Evolutionary conservation across 2,888 invertebrate species (phyloP), one percentile per base, ranked within the genome.

Genomic region (Actias luna): DNA sequence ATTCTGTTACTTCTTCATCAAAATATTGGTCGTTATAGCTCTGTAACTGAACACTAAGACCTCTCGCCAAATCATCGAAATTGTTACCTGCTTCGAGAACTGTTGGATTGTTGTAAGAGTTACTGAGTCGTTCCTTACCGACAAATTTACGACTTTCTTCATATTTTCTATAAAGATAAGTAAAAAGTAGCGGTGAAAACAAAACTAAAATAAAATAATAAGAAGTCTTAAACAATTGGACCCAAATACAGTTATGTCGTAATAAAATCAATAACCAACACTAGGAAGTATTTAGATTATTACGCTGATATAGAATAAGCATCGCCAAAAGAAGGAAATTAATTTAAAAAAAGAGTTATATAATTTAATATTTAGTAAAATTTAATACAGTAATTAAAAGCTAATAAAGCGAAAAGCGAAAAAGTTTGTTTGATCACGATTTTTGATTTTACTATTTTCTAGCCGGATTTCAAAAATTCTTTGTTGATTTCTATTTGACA

Each of bases 1-100:
- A 63, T n/a, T 70, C 61, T 8, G 65, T 62, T 2, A 71, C 22
- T 35, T 69, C 70, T 18, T 18, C 33, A 55, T 66, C 63, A n/a
- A 58, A 59, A 46, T 33, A 70, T 1, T 64, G 59, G 58, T 70
- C 69, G 3, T 57, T 52, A 10, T 33, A 62, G 3, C 63, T 63
- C 58, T 67, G 64, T 1, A n/a, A 18, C 59, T 74, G 70, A 12
- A 61, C 63, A 8, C 50, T 18, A 16, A 71, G 8, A 1, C 74
- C 74, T 25, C 61, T 63, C 12, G 64, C 27, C 2, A 74, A 60
- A n/a, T 46, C 63, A 29, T 5, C 39, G 12, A 64, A 67, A 31
- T 65, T 61, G 12, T 61, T 39, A 3, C 33, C 59, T 35, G 58
- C 12, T 59, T 65, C 67, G 14, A 67, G 50, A 2, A 64, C 36